Conservation (phyloP, 2,113 vertebrate genomes). For the Otolemur garnettii region DNA sequence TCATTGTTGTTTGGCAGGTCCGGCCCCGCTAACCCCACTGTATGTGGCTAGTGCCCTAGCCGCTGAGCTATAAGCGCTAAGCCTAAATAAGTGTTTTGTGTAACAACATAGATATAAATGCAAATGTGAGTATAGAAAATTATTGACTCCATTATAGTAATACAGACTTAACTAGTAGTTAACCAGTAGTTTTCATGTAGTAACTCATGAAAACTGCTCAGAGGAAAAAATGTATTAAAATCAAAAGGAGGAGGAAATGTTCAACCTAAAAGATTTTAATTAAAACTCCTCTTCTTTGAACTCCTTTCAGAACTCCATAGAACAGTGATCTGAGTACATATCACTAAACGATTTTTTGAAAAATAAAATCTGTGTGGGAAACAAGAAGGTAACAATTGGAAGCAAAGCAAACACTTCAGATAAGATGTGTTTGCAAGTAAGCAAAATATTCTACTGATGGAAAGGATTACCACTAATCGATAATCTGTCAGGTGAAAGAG, state of each 20-base stretch:
- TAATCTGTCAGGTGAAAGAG: conserved; percentile 56
- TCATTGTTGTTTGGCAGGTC: no score
- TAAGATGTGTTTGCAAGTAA: conserved; percentile 56
- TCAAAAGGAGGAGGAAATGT: background rate
- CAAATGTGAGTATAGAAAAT: background rate
- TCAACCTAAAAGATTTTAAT: conserved; percentile 51
- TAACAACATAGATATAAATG: background rate
- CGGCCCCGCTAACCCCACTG: no score
- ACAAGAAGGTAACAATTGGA: conserved; percentile 6
- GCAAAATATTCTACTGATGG: conserved; percentile 65
- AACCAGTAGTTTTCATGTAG: background rate
- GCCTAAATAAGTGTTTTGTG: background rate
- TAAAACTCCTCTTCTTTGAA: conserved; percentile 33
- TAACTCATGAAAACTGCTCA: conserved; percentile 39
- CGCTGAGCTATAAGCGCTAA: no score
- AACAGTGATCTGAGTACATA: conserved; percentile 3
- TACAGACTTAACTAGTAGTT: background rate
- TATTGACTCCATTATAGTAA: background rate
- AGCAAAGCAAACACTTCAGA: conserved; percentile 31
- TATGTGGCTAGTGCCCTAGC: no score
- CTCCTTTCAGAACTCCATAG: background rate
- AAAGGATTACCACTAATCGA: conserved; percentile 72
- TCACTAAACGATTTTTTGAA: background rate
- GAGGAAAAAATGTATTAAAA: conserved; percentile 43
- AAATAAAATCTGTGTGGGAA: conserved; percentile 60